Conservation (phyloP, 2,888 invertebrate species). For the Cactoblastis cactorum region DNA sequence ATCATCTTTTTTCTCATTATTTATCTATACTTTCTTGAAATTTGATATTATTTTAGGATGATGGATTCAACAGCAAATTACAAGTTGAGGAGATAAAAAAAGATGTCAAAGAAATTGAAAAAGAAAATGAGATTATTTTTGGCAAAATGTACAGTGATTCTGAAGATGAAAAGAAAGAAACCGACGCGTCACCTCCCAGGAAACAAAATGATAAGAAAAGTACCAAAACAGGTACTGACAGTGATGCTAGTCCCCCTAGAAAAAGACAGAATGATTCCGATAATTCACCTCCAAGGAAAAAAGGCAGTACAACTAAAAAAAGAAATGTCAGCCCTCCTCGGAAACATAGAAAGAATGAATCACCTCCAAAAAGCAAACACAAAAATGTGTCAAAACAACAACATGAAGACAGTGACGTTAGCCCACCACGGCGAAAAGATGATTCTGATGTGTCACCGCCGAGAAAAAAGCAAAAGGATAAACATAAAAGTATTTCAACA, state of each 20-base stretch:
- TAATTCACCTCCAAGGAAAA: conserved; percentile 27
- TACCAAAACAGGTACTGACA: conserved; percentile 22
- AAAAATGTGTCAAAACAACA: conserved; percentile 18
- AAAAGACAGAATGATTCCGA: conserved; percentile 35
- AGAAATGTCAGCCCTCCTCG: conserved; percentile 56
- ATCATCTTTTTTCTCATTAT: too few relatives aligned
- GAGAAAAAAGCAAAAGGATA: neutral
- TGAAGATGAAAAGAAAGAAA: conserved; percentile 61
- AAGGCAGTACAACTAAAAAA: conserved; percentile 21
- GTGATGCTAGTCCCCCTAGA: conserved; percentile 11
- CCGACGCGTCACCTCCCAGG: conserved; percentile 38
- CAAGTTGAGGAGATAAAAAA: conserved; percentile 66
- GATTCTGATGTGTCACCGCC: neutral
- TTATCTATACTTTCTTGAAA: too few relatives aligned
- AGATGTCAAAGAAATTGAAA: conserved; percentile 53
- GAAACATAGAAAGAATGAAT: conserved; percentile 22
- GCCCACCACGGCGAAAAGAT: conserved; percentile 1
- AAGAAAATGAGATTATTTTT: conserved; percentile 66
- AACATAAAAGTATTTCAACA: neutral
- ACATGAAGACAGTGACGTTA: conserved; percentile 13
- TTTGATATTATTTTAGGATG: conserved; percentile 48
- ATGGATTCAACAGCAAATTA: conserved; percentile 69
- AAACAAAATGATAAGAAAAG: conserved; percentile 18
- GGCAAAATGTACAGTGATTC: conserved; percentile 76
- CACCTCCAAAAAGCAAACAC: conserved; percentile 10